Evolutionary conservation across 2,888 invertebrate genomes (phyloP), one percentile per base, ranked within the genome.

Genomic region (Lobophora halterata): DNA sequence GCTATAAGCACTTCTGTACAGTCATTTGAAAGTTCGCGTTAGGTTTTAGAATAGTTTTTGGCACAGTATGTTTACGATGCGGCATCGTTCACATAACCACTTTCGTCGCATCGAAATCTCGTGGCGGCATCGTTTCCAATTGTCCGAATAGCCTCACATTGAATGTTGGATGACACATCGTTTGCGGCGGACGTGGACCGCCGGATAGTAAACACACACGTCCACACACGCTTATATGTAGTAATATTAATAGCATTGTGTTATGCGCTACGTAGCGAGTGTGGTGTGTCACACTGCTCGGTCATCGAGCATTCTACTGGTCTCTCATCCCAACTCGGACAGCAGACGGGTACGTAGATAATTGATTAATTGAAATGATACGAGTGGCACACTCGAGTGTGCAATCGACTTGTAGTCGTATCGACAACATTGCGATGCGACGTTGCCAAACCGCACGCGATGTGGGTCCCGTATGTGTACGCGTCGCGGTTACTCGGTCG

Each of bases 131-230:
- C 61, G 61, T 65, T 77, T 66, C 62, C 61, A 71, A 71, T 72
- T 67, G 73, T 65, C 60, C 65, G 69, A 75, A 78, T 77, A 78
- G 75, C 72, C 73, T 70, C 66, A 73, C 71, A 74, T 74, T 73
- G 66, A 77, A 78, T 71, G 73, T 68, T 65, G 71, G 73, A 77
- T 85, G 83, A 85, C 83, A 83, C 85, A 83, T 77, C 77, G 71
- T 67, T 76, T 69, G 81, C 68, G 70, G 73, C 68, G 73, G 71
- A 66, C 72, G 73, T 69, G 73, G 71, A 66, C 72, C 73, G 70
- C 54, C 69, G 63, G 65, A 79, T 83, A 82, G 86, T 85, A 85
- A 86, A 85, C 82, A 78, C 82, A 77, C 61, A 68, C 70, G 71
- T 65, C 64, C 74, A 67, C 76, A 78, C 75, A 78, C 74, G 69